phyloP scores from a whole-genome alignment of 2,888 invertebrate species.

The Cabera pusaria region DNA sequence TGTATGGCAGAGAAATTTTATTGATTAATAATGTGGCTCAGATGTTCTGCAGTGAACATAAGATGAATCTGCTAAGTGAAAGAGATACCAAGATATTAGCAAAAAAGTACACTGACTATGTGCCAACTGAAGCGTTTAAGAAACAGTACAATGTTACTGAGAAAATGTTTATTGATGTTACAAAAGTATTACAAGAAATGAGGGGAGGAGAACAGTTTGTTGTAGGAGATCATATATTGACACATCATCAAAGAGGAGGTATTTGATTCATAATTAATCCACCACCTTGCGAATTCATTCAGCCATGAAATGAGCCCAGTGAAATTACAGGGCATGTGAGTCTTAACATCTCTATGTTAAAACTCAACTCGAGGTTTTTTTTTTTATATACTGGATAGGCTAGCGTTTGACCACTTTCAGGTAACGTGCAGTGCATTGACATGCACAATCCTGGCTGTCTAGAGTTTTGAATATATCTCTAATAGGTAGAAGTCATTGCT shows the following conservation, averaged over 20 bases:
- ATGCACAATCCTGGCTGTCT: no score
- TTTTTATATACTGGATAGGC: no score
- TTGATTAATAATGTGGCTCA: conserved; percentile 84
- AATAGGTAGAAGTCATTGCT: no score
- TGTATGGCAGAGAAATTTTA: conserved; percentile 84
- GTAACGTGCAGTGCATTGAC: no score
- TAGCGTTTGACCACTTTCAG: no score
- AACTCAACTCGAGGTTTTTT: no score
- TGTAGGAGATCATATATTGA: conserved; percentile 84
- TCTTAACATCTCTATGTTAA: no score
- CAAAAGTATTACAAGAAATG: conserved; percentile 68
- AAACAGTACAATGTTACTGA: conserved; percentile 83
- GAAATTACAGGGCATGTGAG: no score
- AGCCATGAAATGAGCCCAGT: no score
- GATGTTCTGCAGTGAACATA: conserved; percentile 83
- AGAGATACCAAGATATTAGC: conserved; percentile 75
- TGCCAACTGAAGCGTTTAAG: conserved; percentile 74
- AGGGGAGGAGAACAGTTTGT: conserved; percentile 77
- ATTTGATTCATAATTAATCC: no score
- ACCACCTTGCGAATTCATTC: no score
- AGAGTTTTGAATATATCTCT: no score
- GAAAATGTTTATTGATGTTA: conserved; percentile 82
- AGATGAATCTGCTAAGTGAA: conserved; percentile 79
- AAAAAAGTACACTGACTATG: conserved; percentile 84
- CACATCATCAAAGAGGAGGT: conserved; percentile 87